Evolutionary conservation across 2,797 vertebrate genomes (phyloP).

Genomic region (Anabas testudineus): DNA sequence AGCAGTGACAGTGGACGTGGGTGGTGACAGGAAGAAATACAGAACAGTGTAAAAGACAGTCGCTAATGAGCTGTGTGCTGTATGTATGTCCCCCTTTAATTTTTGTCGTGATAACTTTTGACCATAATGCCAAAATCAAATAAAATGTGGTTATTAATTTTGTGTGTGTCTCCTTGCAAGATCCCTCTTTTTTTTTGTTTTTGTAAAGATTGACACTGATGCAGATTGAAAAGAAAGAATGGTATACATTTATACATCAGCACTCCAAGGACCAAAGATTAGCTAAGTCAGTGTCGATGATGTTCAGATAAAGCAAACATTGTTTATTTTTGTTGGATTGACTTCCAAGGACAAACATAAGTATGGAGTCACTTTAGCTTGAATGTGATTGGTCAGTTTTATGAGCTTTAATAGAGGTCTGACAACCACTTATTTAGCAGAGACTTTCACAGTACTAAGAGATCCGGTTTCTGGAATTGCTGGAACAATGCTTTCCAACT

Average conservation of each 20-base stretch:
- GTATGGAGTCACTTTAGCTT: neutral
- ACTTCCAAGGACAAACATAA: neutral
- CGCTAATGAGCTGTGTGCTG: slow-evolving; percentile 35
- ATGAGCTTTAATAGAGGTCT: neutral
- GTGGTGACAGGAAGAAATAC: slow-evolving; percentile 28
- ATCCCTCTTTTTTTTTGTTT: neutral
- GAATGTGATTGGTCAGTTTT: neutral
- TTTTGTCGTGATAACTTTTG: slow-evolving; percentile 74
- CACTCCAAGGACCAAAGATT: slow-evolving; percentile 3
- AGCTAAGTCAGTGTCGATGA: neutral
- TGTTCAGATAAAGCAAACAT: neutral
- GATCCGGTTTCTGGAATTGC: slow-evolving; percentile 1
- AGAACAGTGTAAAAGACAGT: slow-evolving; percentile 60
- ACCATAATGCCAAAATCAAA: slow-evolving; percentile 74
- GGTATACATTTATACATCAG: slow-evolving; percentile 6
- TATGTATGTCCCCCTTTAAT: slow-evolving; percentile 62
- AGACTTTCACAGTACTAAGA: neutral
- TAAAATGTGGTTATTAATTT: slow-evolving; percentile 79
- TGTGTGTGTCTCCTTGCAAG: slow-evolving; percentile 20
- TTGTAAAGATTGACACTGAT: too few species aligned
- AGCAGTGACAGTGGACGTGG: slow-evolving; percentile 44
- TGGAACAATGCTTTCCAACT: neutral
- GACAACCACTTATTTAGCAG: neutral
- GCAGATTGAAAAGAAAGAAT: slow-evolving; percentile 24
- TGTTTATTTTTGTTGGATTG: neutral